Evolutionary conservation across 2,888 invertebrate genomes (phyloP), one percentile per base, ranked within the genome.

Genomic region (Oscheius sp.): DNA sequence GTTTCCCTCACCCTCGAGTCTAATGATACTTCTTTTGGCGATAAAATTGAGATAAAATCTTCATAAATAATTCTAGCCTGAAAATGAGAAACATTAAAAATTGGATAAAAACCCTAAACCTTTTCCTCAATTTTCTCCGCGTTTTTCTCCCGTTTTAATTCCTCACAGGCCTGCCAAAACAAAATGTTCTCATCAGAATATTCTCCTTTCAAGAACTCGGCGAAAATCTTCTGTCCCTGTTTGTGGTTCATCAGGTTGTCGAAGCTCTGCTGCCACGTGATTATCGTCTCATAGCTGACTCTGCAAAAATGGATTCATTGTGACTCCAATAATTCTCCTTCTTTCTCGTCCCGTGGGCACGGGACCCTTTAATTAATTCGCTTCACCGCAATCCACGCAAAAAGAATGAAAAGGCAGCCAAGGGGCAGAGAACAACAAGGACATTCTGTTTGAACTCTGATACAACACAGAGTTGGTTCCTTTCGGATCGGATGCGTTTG

Each of bases 41-140:
- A 98, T 89, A 98, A 93, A 91, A 98, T 98, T 89, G 98, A 98
- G 92, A 99, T 97, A 93, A 96, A 99, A 92, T 97, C 97, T 92
- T 99, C 98, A 62, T 81, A 81, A 72, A 81, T 81, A 74, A 81
- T 81, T 35, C 81, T 78, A 33, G 81, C 81, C 81, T 81, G 70
- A 33, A 81, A 42, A 78, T 7, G 1, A 2, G 29, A 9, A 47
- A 5, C 11, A 35, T 58, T 13, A 21, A 7, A 21, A n/a, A 13
- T 58, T 11, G 11, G 1, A 4, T 13, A 7, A 33, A 58, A 4
- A 58, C 55, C 48, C 68, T 75, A 55, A 1, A 83, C 79, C 80
- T 96, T 96, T 91, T 96, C 96, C 91, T 97, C 97, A 86, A 98
- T 94, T 65, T 93, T 93, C 90, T 95, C 95, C 71, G 95, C 94